Evolutionary conservation across 2,888 invertebrate genomes (phyloP).

Genomic region (Lepas anatifera): DNA sequence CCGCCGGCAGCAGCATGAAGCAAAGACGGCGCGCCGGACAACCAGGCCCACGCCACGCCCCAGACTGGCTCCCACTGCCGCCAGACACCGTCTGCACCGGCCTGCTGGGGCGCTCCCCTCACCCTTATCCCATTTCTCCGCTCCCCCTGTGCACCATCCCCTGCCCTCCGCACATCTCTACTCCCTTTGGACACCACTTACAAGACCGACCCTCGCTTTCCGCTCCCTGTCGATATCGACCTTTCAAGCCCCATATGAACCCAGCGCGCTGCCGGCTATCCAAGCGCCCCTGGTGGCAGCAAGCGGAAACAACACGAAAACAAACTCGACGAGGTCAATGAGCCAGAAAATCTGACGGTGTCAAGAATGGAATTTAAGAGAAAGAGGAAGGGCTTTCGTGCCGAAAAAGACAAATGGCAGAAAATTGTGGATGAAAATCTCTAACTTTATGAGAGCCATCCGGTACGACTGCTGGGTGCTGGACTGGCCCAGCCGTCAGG

Average conservation of each 20-base stretch:
- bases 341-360: too few species aligned
- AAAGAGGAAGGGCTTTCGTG: too few species aligned
- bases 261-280: not conserved
- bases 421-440: too few species aligned
- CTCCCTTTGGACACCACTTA: slow-evolving; percentile 10
- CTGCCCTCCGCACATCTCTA: too few species aligned
- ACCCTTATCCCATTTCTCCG: slow-evolving; percentile 20
- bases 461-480: too few species aligned
- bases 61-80: not conserved
- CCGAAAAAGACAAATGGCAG: too few species aligned
- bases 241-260: not conserved
- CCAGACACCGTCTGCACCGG: not conserved
- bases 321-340: not conserved
- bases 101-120: slow-evolving; percentile 15
- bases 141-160: slow-evolving; percentile 1
- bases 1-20: too few species aligned
- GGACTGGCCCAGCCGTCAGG: too few species aligned
- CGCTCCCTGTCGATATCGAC: not conserved
- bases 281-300: slow-evolving; percentile 14
- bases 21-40: too few species aligned
- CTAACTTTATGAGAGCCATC: too few species aligned
- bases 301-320: slow-evolving; percentile 23
- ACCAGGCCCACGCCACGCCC: too few species aligned
- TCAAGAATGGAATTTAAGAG: too few species aligned
- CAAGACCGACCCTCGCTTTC: not conserved